A percentile compares a stretch with the other conserved stretches of the same genome.
phyloP scores from a whole-genome alignment of 2,888 invertebrate genomes.

The Mythimna lalbum region DNA sequence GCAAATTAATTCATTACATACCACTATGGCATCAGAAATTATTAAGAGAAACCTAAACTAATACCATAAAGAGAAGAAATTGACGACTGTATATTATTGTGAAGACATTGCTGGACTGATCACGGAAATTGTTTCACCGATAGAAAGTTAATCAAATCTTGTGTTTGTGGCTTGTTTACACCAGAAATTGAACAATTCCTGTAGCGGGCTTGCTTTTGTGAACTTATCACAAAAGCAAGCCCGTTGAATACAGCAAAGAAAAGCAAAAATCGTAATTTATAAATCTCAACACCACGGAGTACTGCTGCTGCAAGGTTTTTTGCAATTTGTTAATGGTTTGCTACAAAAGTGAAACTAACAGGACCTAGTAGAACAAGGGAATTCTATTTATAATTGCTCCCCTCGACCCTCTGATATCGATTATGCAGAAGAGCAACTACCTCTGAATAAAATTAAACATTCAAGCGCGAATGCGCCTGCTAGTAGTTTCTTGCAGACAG shows the following conservation, averaged over 20 bases:
- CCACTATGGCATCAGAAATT: neutral
- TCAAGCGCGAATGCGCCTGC: neutral
- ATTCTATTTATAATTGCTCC: constrained; percentile 12
- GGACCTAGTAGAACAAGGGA: neutral
- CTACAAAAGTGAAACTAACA: neutral
- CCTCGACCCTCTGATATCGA: constrained; percentile 12
- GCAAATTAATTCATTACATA: neutral
- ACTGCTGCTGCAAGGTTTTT: neutral
- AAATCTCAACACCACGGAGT: neutral
- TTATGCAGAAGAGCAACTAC: constrained; percentile 21
- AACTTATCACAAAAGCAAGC: no score
- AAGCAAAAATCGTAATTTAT: neutral
- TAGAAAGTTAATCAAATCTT: no score
- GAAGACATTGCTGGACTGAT: no score
- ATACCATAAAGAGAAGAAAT: no score
- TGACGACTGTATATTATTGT: no score
- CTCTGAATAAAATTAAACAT: constrained; percentile 27
- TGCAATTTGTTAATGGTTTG: neutral
- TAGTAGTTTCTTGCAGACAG: neutral
- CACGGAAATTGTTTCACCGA: no score
- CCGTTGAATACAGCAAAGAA: no score
- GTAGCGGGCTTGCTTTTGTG: no score
- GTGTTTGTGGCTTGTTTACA: no score
- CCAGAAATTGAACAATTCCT: no score
- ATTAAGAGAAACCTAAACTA: no score